A percentile compares a stretch with the other conserved stretches of the same genome.
Evolutionary conservation across 2,113 vertebrate genomes (phyloP).

Genomic region (Holacanthus passer): DNA sequence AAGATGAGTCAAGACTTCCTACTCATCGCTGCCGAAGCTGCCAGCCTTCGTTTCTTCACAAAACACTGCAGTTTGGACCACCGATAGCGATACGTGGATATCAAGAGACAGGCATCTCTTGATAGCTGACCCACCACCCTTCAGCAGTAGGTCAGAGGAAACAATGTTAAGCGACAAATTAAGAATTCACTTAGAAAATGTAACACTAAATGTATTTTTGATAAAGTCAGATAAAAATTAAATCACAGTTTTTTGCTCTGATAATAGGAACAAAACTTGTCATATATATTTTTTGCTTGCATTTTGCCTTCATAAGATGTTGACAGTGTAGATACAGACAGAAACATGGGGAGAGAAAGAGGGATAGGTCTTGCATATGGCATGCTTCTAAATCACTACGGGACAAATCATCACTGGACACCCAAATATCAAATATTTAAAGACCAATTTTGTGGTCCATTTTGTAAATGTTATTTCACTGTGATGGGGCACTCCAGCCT

Average conservation of each 20-base stretch:
- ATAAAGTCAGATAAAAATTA: background rate
- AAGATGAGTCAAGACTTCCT: slow-evolving; percentile 41
- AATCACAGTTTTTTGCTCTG: background rate
- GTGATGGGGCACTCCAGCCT: background rate
- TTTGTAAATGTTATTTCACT: background rate
- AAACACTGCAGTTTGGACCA: background rate
- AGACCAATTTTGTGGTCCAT: background rate
- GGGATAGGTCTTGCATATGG: background rate
- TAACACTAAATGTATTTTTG: background rate
- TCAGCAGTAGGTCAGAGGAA: background rate
- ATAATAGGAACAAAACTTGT: background rate
- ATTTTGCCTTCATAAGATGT: background rate
- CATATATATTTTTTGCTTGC: background rate
- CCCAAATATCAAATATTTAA: background rate
- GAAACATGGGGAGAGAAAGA: background rate
- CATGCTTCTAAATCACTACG: background rate
- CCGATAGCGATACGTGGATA: background rate
- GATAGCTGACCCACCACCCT: too few species aligned
- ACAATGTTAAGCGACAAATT: too few species aligned
- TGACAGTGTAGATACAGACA: background rate
- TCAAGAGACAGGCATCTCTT: background rate
- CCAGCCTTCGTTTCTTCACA: background rate
- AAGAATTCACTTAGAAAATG: background rate
- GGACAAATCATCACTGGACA: background rate
- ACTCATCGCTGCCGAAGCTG: slow-evolving; percentile 17